Evolutionary conservation across 2,113 vertebrate species (phyloP), one percentile per base, ranked within the genome.

Genomic region (Sapajus apella): DNA sequence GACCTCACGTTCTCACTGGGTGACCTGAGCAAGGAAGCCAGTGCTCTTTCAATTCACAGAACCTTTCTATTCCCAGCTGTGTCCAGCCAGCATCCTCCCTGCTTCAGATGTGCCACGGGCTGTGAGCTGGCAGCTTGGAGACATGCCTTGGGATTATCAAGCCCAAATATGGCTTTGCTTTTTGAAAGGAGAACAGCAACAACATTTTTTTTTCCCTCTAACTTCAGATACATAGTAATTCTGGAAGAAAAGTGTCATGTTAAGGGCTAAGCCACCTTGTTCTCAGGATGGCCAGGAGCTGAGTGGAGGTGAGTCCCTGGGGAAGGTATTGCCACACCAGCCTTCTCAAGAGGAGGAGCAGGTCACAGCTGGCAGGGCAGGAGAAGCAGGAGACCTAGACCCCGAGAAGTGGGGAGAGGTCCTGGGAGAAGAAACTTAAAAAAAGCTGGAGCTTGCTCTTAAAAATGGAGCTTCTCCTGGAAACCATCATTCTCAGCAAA

Each of bases 81-180:
- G 43, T n/a, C 25, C 40, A 56, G 32, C 23, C 47, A 43, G n/a
- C 6, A 1, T 7, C 40, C 77, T 88, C 1, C 0, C 17, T 12
- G 23, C 43, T 8, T 0, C n/a, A 4, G 5, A 16, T 7, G 12
- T 17, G 30, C 61, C 12, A 1, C 0, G 6, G 16, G 9, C 14
- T 35, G 9, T 11, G 30, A 10, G 16, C 66, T 47, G 27, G 90
- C 25, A 66, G 21, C 68, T 35, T 18, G 0, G 32, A 91, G 23
- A 55, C 11, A 1, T 30, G n/a, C 23, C 70, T 55, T 64, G 50
- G 35, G 66, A 35, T 6, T 37, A 50, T n/a, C 6, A 5, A 66
- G 18, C 21, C 40, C 75, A 83, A 2, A 9, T 32, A 25, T 73
- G 45, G 11, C 55, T 66, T 76, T 40, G 23, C 1, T 8, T 55